A percentile compares a stretch with the other conserved stretches of the same genome.
These are phyloP conservation scores for Napeogenes sylphis DNA, from an alignment of 2,888 invertebrate species.

Conservation along the genomic window DNA sequence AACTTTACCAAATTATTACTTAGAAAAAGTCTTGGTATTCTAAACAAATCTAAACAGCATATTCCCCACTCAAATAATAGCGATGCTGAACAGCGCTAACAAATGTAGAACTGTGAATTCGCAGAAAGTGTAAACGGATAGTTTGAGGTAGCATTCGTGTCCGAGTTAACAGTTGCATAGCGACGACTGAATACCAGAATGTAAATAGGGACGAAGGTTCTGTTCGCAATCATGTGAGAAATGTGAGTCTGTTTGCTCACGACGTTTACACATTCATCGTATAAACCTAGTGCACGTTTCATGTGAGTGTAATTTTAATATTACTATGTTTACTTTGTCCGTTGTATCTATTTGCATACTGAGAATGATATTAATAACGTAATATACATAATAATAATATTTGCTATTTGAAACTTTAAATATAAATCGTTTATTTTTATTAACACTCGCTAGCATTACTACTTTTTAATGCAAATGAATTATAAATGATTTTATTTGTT, in stretches of 20 bases:
- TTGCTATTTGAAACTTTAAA: background rate
- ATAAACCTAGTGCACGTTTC: conserved; percentile 13
- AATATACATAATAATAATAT: background rate
- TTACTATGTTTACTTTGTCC: conserved; percentile 3
- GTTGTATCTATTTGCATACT: background rate
- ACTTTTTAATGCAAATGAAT: too few relatives aligned
- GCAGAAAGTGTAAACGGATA: conserved; percentile 33
- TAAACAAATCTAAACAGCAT: too few relatives aligned
- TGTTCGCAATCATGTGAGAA: conserved; percentile 29
- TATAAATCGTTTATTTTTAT: too few relatives aligned
- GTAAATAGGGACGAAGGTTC: conserved; percentile 28
- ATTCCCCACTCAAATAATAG: conserved; percentile 17
- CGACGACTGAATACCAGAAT: conserved; percentile 32
- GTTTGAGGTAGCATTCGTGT: conserved; percentile 30
- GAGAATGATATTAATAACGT: background rate
- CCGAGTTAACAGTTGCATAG: conserved; percentile 32
- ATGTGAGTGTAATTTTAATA: conserved; percentile 10
- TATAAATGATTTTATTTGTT: too few relatives aligned
- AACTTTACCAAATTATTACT: too few relatives aligned
- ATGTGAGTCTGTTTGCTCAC: conserved; percentile 26
- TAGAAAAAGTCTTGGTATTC: conserved; percentile 2
- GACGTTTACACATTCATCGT: conserved; percentile 23
- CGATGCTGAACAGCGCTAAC: conserved; percentile 24
- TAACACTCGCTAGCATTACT: too few relatives aligned
- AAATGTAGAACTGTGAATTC: conserved; percentile 28